Conservation (phyloP, 1,140 invertebrate species). For the Bombus soroeensis region DNA sequence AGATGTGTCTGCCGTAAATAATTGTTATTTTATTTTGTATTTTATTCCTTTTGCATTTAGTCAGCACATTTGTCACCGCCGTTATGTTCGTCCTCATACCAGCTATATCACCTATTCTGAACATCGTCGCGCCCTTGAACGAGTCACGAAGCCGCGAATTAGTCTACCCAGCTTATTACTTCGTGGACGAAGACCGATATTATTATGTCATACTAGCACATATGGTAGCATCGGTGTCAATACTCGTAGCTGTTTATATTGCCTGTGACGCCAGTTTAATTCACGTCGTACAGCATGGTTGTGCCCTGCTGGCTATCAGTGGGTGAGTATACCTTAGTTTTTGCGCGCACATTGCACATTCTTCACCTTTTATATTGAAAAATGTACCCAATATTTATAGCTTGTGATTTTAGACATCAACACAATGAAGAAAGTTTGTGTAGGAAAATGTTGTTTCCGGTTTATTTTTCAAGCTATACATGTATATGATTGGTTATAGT, state of each 20-base stretch:
- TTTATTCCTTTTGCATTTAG: background rate
- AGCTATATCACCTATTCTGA: background rate
- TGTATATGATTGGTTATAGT: no score
- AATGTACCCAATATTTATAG: no score
- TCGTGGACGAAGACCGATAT: background rate
- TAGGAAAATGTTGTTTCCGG: background rate
- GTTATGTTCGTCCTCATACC: background rate
- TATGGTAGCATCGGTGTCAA: background rate
- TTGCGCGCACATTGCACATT: background rate
- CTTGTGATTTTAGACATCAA: background rate
- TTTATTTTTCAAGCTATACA: no score
- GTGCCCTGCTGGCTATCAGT: background rate
- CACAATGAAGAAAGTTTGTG: background rate
- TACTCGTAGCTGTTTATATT: background rate
- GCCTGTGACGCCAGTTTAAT: background rate
- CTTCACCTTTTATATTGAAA: background rate
- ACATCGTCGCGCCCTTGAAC: background rate
- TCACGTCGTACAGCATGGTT: background rate
- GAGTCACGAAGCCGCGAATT: background rate
- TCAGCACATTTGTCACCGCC: background rate
- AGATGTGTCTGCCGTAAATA: background rate
- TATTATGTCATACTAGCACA: background rate
- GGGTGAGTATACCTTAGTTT: background rate
- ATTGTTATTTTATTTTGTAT: background rate
- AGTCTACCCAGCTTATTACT: constrained; percentile 6